phyloP scores from a whole-genome alignment of 2,888 invertebrate species.

The Cheilosia urbana region DNA sequence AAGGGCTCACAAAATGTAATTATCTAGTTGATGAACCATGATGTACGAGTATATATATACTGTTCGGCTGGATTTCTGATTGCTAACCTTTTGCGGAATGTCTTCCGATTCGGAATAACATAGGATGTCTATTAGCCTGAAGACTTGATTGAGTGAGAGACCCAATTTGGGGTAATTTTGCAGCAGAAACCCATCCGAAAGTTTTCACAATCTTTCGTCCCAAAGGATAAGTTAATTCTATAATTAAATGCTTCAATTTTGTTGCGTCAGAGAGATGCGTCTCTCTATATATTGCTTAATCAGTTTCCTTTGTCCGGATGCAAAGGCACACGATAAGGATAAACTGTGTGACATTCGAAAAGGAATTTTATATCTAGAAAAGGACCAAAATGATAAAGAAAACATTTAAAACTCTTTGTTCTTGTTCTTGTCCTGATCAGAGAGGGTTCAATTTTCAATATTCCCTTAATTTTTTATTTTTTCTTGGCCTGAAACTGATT shows the following conservation, averaged over 20 bases:
- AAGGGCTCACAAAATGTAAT: conserved; percentile 43
- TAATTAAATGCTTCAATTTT: conserved; percentile 63
- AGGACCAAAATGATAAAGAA: conserved; percentile 47
- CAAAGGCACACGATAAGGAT: conserved; percentile 42
- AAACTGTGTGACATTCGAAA: conserved; percentile 63
- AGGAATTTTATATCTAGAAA: conserved; percentile 30
- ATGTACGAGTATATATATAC: neutral
- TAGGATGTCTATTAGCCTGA: conserved; percentile 53
- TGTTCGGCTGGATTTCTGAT: conserved; percentile 7
- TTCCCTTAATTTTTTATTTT: conserved; percentile 23
- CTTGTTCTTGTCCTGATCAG: neutral
- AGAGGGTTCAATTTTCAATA: conserved; percentile 34
- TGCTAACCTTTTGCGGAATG: conserved; percentile 43
- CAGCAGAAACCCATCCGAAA: neutral
- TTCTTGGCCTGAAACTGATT: conserved; percentile 46
- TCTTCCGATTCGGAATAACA: conserved; percentile 14
- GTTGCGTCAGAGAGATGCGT: conserved; percentile 18
- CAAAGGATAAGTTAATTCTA: conserved; percentile 61
- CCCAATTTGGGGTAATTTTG: conserved; percentile 65
- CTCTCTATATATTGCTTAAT: conserved; percentile 11
- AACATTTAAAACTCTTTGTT: conserved; percentile 48
- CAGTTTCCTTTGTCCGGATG: conserved; percentile 37
- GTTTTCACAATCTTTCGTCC: conserved; percentile 11
- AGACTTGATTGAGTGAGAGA: conserved; percentile 63
- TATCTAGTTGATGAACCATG: conserved; percentile 52